Conservation (phyloP, 1,140 invertebrate genomes). For the Philopotamus ludificatus region DNA sequence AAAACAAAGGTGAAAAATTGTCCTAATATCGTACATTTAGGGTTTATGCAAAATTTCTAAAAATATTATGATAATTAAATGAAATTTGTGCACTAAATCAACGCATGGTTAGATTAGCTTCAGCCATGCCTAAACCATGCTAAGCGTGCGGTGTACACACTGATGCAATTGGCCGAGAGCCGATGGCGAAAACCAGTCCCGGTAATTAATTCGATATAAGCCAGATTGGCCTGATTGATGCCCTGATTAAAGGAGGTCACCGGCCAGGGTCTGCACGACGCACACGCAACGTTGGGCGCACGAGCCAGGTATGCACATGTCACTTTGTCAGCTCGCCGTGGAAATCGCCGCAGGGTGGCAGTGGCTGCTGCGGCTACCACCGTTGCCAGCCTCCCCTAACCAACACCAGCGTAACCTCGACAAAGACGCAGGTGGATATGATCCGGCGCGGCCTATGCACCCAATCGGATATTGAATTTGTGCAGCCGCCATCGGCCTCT, state of each 20-base stretch:
- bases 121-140: too few species aligned
- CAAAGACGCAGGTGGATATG: background rate
- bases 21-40: too few species aligned
- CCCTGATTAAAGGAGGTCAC: background rate
- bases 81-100: too few species aligned
- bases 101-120: too few species aligned
- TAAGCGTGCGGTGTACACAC: too few species aligned
- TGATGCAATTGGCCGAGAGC: too few species aligned
- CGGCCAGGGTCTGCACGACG: background rate
- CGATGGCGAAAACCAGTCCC: too few species aligned
- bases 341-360: background rate
- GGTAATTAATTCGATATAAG: too few species aligned
- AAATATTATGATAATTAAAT: too few species aligned
- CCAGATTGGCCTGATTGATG: background rate
- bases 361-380: background rate
- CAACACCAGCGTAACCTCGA: background rate
- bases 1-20: too few species aligned
- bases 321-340: background rate
- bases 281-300: background rate
- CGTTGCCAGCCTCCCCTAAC: background rate
- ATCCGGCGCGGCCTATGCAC: background rate
- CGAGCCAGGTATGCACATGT: background rate
- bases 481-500: background rate
- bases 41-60: too few species aligned
- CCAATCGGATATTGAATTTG: constrained; percentile 6